Conservation (phyloP, 2,888 invertebrate species). For the Horisme vitalbata region DNA sequence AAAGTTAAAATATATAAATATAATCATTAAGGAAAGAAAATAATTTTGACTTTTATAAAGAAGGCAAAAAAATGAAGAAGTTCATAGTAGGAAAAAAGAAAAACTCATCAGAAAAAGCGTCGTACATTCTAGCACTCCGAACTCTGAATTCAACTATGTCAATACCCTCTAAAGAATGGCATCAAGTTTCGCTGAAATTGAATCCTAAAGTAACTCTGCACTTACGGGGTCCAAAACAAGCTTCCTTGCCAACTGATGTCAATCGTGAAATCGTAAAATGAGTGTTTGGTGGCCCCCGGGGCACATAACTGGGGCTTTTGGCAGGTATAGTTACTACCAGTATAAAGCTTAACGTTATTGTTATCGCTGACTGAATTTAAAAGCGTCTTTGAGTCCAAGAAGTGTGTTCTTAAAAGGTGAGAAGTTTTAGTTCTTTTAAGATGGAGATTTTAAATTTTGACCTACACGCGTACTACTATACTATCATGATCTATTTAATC, state of each 20-base stretch:
- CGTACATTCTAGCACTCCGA: too few relatives aligned
- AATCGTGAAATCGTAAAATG: conserved; percentile 22
- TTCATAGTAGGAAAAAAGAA: too few relatives aligned
- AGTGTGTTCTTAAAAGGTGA: too few relatives aligned
- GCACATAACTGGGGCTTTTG: conserved; percentile 3
- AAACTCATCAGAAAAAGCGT: neutral
- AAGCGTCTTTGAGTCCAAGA: too few relatives aligned
- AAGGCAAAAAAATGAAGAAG: too few relatives aligned
- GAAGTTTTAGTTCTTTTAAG: too few relatives aligned
- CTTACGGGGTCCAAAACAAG: conserved; percentile 20
- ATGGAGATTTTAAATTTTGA: too few relatives aligned
- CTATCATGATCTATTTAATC: too few relatives aligned
- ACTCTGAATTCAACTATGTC: conserved; percentile 2
- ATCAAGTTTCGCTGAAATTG: conserved; percentile 10
- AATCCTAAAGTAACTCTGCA: conserved; percentile 10
- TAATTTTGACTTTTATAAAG: too few relatives aligned
- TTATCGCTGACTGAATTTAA: neutral
- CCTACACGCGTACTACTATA: too few relatives aligned
- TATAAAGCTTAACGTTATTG: conserved; percentile 1
- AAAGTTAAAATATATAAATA: too few relatives aligned
- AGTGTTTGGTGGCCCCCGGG: conserved; percentile 3
- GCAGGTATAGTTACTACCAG: conserved; percentile 11
- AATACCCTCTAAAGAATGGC: conserved; percentile 3
- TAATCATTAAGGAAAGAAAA: too few relatives aligned
- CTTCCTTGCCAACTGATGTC: conserved; percentile 22